phyloP scores from a whole-genome alignment of 2,888 invertebrate genomes.

The Megalurothrips usitatus region DNA sequence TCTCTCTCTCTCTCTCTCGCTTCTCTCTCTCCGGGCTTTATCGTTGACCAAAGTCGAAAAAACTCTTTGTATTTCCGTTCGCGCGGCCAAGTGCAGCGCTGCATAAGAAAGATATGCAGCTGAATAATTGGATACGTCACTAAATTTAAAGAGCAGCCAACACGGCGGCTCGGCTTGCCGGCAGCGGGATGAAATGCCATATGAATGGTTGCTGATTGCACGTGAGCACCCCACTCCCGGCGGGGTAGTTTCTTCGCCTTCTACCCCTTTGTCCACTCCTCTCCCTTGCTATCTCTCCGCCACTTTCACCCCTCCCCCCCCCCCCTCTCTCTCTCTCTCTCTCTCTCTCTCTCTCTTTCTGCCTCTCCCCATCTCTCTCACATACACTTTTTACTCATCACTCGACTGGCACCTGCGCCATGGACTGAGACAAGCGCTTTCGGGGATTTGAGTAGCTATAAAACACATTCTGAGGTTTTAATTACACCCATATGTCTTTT shows the following conservation, averaged over 20 bases:
- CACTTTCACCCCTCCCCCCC: neutral
- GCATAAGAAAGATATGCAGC: neutral
- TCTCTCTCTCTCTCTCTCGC: no score
- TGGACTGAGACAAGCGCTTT: neutral
- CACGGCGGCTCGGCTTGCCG: neutral
- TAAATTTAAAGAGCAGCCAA: slow-evolving; percentile 9
- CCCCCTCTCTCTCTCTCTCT: neutral
- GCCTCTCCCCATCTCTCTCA: neutral
- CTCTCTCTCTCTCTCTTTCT: neutral
- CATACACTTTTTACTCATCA: neutral
- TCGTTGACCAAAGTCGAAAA: no score
- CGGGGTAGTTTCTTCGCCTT: neutral
- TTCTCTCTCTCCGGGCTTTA: no score
- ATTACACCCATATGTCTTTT: neutral
- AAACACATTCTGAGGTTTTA: slow-evolving; percentile 7
- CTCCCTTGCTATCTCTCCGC: neutral
- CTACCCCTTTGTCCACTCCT: neutral
- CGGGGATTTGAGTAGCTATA: neutral
- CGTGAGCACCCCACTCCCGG: neutral
- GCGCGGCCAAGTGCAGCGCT: no score
- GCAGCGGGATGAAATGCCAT: no score
- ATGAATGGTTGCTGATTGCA: neutral
- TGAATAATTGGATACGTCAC: slow-evolving; percentile 14
- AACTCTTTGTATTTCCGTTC: no score
- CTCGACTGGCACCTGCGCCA: neutral